A percentile compares a stretch with the other conserved stretches of the same genome.
Evolutionary conservation across 2,797 vertebrate genomes (phyloP).

Genomic region (Furcifer pardalis): DNA sequence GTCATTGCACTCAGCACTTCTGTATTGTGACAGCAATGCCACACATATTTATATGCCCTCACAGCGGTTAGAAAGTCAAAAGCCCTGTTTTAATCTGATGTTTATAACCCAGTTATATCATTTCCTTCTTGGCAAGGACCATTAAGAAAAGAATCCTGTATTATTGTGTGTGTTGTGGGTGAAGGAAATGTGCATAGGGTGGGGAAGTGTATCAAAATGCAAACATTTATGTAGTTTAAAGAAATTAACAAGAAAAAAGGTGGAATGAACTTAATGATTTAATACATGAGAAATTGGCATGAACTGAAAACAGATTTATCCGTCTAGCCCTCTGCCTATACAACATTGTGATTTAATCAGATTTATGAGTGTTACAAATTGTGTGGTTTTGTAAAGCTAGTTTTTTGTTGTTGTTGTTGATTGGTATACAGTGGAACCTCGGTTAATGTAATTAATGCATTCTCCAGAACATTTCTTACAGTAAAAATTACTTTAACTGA

Average conservation of each 20-base stretch:
- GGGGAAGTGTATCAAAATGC: neutral
- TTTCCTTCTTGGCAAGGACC: neutral
- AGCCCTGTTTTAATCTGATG: neutral
- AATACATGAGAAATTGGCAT: no score
- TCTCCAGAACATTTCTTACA: no score
- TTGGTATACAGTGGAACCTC: no score
- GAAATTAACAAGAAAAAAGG: neutral
- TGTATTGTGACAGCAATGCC: no score
- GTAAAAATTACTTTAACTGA: no score
- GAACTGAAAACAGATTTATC: neutral
- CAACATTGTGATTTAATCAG: neutral
- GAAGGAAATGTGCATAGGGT: no score
- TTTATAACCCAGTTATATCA: neutral
- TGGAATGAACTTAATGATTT: neutral
- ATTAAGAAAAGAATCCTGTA: neutral
- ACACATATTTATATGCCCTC: conserved; percentile 2
- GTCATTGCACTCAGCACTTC: conserved; percentile 10
- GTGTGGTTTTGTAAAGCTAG: no score
- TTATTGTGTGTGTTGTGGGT: neutral
- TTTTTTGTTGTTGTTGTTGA: no score
- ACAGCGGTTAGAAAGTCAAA: neutral
- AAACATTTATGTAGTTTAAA: neutral
- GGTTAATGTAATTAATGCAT: no score
- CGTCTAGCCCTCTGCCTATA: neutral
- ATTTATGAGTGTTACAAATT: no score